Evolutionary conservation across 1,140 invertebrate genomes (phyloP), one percentile per base, ranked within the genome.

Genomic region (Anastrepha ludens): DNA sequence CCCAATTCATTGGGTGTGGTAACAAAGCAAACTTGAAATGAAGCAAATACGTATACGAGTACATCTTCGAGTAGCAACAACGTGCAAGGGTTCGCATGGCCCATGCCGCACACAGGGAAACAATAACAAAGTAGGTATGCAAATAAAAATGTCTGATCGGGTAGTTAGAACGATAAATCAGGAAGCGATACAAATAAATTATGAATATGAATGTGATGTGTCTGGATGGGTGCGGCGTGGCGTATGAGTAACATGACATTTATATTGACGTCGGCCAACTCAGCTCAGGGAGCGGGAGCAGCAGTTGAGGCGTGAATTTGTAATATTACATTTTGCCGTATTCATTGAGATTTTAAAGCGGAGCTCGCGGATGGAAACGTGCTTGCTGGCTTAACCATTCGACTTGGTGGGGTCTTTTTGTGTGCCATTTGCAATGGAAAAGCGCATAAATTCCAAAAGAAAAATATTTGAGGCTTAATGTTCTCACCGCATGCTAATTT

Each of bases 21-120:
- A 81, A 81, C 74, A 81, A 81, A 55, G 50, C 47, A 81, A 81
- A 81, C 74, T 81, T 81, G 74, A 81, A 81, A 81, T 81, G 74
- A 81, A 81, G 6, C 47, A 81, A 81, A 81, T 58, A 55, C 74
- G 17, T 62, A 58, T 58, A 58, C 55, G 55, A 58, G 55, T 58
- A 13, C 55, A 58, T 8, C 55, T 58, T 13, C 55, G 13, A 29
- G 50, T n/a, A 11, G 60, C 4, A 67, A 13, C 64, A 39, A 39
- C 29, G 29, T 29, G 64, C 64, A 67, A 67, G 64, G 64, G 64
- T 41, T 74, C 44, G 8, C 17, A 44, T 47, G 13, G 39, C 9
- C 3, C 39, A 70, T 20, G 39, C n/a, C 39, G 2, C 39, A 29
- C 29, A 74, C 17, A 81, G 6, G 74, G 1, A 81, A n/a, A 81